Evolutionary conservation across 2,797 vertebrate genomes (phyloP).

Genomic region (Dryobates pubescens): DNA sequence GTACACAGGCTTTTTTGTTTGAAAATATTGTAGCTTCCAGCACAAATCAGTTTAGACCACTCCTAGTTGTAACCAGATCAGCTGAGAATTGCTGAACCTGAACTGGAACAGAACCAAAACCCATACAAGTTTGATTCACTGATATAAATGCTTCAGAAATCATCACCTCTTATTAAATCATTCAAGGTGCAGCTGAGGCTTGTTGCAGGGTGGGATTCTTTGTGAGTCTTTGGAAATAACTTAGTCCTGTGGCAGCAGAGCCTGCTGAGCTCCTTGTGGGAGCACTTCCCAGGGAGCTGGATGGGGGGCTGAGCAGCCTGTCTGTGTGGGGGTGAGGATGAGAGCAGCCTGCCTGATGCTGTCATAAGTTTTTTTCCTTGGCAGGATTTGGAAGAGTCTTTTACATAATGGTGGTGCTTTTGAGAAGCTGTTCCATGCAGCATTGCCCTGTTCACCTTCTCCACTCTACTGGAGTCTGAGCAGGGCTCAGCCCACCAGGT

Average conservation of each 20-base stretch:
- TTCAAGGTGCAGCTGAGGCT: neutral
- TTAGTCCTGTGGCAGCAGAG: neutral
- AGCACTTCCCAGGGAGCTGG: neutral
- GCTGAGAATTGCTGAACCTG: conserved; percentile 15
- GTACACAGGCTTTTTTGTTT: neutral
- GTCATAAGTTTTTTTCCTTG: neutral
- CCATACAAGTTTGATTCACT: neutral
- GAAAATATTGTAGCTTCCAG: neutral
- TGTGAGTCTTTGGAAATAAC: neutral
- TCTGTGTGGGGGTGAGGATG: neutral
- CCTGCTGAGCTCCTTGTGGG: neutral
- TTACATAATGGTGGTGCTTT: neutral
- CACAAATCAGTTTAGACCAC: neutral
- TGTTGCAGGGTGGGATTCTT: neutral
- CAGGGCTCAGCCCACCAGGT: neutral
- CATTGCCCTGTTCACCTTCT: neutral
- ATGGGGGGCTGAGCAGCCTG: neutral
- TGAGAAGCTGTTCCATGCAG: neutral
- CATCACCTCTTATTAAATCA: neutral
- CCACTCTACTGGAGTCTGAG: neutral
- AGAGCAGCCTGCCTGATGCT: neutral
- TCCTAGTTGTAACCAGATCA: neutral
- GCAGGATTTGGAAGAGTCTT: neutral
- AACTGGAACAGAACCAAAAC: conserved; percentile 3
- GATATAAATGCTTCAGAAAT: conserved; percentile 13